Base-by-base conservation (phyloP, 2,797 vertebrate species). In the Cyclura pinguis region DNA sequence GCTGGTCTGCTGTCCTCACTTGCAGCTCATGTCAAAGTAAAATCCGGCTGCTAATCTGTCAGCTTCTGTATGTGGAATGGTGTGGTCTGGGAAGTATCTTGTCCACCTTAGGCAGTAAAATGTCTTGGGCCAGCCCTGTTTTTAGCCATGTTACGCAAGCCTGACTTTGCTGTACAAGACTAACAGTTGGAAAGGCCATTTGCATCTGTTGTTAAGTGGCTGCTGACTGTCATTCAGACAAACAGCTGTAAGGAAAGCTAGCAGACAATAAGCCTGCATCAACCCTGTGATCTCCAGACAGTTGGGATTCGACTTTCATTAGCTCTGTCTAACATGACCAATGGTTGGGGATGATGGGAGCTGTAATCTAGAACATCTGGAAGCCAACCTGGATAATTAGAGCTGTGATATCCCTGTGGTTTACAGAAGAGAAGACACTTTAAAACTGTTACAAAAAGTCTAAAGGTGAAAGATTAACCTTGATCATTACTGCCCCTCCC, bases 211-310 rank as follows among this genome's bases (percentile, higher is more conserved):
- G 0, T 81, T 88, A 16, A 24, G 0, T 42, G 86, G 64, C 86
- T 14, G 13, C 73, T 92, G 85, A 85, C 90, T 94, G 92, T 93
- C 94, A 93, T 80, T 80, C 92, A 59, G 0, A 1, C 55, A 64
- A 89, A 69, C 86, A 91, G 90, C 92, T 2, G 9, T 90, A 91
- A 93, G 92, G 95, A 97, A 96, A 89, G 42, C 80, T 91, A 95
- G 2, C 86, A 92, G 85, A 87, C 92, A 94, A 87, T 85, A 91
- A 92, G 91, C 89, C 92, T 93, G 92, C 91, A 92, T 88, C 87
- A 90, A 78, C 95, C 97, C 97, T 96, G 94, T 96, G 96, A 16
- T 35, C 29, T 55, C 50, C 78, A 80, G 50, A 32, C 14, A 14
- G 18, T 55, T 80, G 27, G 29, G 78, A 32, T 47, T 55, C 47